These are phyloP conservation scores for Phenganax stokvisi DNA, from an alignment of 92 coral and sea anemone species.

Conservation along the genomic window DNA sequence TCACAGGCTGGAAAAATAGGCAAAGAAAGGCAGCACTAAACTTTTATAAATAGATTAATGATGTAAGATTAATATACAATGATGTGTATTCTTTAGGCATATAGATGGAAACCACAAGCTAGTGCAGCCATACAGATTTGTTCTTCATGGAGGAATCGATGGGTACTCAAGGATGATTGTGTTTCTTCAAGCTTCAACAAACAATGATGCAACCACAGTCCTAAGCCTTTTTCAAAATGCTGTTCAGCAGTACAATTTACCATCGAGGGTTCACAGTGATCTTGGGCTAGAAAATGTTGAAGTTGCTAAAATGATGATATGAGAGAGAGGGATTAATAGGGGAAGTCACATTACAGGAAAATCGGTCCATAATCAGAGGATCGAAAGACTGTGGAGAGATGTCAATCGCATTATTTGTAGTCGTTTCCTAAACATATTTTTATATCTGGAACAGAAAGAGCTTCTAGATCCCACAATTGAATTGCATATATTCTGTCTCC, in stretches of 20 bases:
- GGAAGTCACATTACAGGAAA: constrained; percentile 50
- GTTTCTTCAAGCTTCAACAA: constrained; percentile 48
- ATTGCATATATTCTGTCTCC: constrained; percentile 43
- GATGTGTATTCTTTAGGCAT: background rate
- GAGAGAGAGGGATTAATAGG: constrained; percentile 42
- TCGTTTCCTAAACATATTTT: constrained; percentile 37
- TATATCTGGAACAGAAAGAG: constrained; percentile 39
- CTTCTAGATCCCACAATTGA: constrained; percentile 42
- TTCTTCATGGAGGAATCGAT: constrained; percentile 60
- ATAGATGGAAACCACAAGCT: constrained; percentile 35
- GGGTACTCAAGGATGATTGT: constrained; percentile 51
- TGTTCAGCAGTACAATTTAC: constrained; percentile 42
- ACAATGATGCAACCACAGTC: constrained; percentile 52
- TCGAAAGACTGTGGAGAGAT: constrained; percentile 49
- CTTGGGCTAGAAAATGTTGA: constrained; percentile 53
- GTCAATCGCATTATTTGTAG: constrained; percentile 38
- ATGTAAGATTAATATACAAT: no score
- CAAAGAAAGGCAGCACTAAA: no score
- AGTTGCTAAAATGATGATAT: constrained; percentile 38
- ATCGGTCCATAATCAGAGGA: constrained; percentile 49
- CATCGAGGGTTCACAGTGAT: constrained; percentile 54
- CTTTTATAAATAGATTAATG: no score
- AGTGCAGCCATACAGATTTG: constrained; percentile 52
- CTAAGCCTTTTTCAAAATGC: constrained; percentile 45
- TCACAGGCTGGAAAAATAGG: no score